Conservation (phyloP, 2,888 invertebrate genomes). For the Lampropteryx suffumata region DNA sequence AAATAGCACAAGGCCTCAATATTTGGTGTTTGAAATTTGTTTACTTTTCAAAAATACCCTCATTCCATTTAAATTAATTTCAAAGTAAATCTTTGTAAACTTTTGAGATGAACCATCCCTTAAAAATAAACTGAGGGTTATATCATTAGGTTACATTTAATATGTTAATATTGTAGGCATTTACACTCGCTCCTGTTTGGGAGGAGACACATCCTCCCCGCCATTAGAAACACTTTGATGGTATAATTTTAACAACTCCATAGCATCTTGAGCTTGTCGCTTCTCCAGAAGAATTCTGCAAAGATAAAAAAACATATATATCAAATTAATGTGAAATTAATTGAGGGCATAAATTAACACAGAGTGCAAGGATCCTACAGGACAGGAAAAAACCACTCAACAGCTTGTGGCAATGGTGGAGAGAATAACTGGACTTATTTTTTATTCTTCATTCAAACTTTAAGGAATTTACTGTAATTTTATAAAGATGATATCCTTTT, state of each 20-base stretch:
- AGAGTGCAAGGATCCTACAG: too few species aligned
- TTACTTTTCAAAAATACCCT: conserved; percentile 32
- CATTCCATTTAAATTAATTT: conserved; percentile 30
- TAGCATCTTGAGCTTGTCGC: conserved; percentile 93
- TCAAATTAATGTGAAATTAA: too few species aligned
- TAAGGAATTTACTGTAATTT: too few species aligned
- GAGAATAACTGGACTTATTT: too few species aligned
- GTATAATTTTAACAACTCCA: conserved; percentile 91
- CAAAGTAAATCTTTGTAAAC: conserved; percentile 65
- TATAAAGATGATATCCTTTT: too few species aligned
- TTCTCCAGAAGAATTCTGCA: conserved; percentile 89
- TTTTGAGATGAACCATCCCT: conserved; percentile 75
- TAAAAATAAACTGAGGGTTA: conserved; percentile 70
- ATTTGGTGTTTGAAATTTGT: conserved; percentile 57
- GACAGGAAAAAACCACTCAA: too few species aligned
- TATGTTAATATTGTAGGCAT: conserved; percentile 25
- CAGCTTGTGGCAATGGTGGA: too few species aligned
- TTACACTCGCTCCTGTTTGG: conserved; percentile 73
- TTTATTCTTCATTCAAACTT: too few species aligned
- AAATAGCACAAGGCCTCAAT: conserved; percentile 64
- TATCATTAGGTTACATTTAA: conserved; percentile 44
- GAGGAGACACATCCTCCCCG: conserved; percentile 73
- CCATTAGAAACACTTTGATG: conserved; percentile 81
- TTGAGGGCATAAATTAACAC: too few species aligned
- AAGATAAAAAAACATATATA: conserved; percentile 20